Evolutionary conservation across 2,888 invertebrate species (phyloP).

Genomic region (Dryocosmus kuriphilus): DNA sequence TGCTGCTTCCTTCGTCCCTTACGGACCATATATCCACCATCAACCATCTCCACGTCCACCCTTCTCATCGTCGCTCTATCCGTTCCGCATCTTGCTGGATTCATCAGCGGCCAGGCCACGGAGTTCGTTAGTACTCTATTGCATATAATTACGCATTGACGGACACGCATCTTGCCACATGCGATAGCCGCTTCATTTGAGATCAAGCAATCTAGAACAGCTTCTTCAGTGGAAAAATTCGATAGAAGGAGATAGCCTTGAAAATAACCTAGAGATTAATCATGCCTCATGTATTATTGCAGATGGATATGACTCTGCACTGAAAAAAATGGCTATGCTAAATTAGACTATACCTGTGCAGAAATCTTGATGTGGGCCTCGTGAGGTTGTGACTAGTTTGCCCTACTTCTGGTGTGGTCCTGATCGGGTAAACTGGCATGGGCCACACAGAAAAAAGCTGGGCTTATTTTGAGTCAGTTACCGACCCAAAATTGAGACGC

Average conservation of each 20-base stretch:
- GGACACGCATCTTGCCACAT: constrained; percentile 31
- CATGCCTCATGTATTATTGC: not conserved
- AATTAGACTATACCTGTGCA: no score
- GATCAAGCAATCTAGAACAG: constrained; percentile 23
- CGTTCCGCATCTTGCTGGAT: constrained; percentile 33
- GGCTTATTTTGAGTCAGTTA: no score
- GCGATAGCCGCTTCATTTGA: not conserved
- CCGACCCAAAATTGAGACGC: no score
- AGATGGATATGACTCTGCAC: no score
- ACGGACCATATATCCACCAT: constrained; percentile 52
- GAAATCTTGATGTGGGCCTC: no score
- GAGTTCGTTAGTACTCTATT: constrained; percentile 36
- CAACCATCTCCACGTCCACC: constrained; percentile 49
- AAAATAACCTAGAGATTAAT: not conserved
- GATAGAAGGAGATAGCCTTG: not conserved
- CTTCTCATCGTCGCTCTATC: constrained; percentile 34
- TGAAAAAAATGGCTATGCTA: no score
- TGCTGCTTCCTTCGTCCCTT: constrained; percentile 46
- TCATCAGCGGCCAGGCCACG: constrained; percentile 27
- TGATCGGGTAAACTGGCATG: no score
- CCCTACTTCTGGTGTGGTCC: no score
- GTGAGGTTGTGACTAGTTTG: no score
- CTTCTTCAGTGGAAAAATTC: not conserved
- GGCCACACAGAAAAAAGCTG: no score
- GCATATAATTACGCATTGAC: constrained; percentile 39